These are phyloP conservation scores for Nettapus auritus DNA, from an alignment of 2,113 vertebrate species.

Conservation along the genomic window DNA sequence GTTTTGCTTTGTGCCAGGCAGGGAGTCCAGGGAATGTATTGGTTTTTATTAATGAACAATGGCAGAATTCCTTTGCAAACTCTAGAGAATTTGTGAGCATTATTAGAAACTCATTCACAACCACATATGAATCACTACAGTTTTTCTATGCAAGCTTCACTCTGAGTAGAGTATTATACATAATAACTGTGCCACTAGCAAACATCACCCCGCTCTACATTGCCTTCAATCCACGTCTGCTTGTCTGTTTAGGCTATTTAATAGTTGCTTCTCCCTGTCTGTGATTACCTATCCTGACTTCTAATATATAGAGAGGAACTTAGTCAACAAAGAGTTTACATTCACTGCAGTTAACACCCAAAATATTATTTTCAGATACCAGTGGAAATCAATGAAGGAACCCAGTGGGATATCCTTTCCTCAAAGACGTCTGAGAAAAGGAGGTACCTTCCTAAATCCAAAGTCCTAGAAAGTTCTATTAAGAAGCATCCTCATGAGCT, in stretches of 20 bases:
- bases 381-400: background rate
- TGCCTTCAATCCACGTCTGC: background rate
- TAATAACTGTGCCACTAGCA: background rate
- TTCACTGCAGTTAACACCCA: background rate
- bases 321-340: background rate
- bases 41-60: conserved; percentile 26
- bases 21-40: background rate
- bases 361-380: background rate
- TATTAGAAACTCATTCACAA: conserved; percentile 50
- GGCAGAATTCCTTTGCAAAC: conserved; percentile 18
- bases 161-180: background rate
- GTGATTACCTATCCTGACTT: background rate
- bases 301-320: background rate
- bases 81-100: background rate
- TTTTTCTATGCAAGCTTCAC: conserved; percentile 10
- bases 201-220: background rate
- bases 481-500: background rate
- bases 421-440: background rate
- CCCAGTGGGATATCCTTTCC: background rate
- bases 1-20: background rate
- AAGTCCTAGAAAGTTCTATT: background rate
- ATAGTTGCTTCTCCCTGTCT: background rate
- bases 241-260: background rate
- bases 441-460: background rate
- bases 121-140: background rate